These are phyloP conservation scores for Parazoanthus atlanticus DNA, from an alignment of 92 coral and sea anemone species.

Conservation along the genomic window DNA sequence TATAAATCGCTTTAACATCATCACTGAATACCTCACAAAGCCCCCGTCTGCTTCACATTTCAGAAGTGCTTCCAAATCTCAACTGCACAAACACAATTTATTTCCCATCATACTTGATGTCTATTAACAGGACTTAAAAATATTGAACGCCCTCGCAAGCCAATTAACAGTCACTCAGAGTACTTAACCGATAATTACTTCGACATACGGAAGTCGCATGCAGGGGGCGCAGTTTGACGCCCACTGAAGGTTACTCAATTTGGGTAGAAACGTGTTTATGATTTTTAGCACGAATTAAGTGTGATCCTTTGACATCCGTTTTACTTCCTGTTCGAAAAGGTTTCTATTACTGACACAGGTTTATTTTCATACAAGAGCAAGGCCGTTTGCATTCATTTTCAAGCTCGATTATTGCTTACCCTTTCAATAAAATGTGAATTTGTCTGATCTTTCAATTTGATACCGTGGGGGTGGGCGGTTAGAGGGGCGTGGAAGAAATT, in stretches of 20 bases:
- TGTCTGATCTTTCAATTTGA: too few relatives aligned
- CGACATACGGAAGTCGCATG: not conserved
- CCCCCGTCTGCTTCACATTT: not conserved
- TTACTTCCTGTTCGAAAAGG: too few relatives aligned
- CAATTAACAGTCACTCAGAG: not conserved
- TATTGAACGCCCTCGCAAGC: not conserved
- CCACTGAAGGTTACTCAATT: not conserved
- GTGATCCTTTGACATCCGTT: too few relatives aligned
- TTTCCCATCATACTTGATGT: not conserved
- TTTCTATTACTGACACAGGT: too few relatives aligned
- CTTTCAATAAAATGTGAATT: too few relatives aligned
- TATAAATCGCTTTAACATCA: not conserved
- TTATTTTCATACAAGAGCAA: too few relatives aligned
- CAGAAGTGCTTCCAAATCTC: not conserved
- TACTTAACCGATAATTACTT: not conserved
- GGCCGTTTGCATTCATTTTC: too few relatives aligned
- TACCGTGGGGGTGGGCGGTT: too few relatives aligned
- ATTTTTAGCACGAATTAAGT: too few relatives aligned
- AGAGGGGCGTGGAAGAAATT: too few relatives aligned
- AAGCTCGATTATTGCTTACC: too few relatives aligned
- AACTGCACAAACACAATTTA: too few relatives aligned
- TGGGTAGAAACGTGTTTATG: not conserved
- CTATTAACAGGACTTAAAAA: not conserved
- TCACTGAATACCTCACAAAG: not conserved
- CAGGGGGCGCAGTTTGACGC: not conserved